Conservation (phyloP, 2,888 invertebrate genomes). For the Acronicta aceris region DNA sequence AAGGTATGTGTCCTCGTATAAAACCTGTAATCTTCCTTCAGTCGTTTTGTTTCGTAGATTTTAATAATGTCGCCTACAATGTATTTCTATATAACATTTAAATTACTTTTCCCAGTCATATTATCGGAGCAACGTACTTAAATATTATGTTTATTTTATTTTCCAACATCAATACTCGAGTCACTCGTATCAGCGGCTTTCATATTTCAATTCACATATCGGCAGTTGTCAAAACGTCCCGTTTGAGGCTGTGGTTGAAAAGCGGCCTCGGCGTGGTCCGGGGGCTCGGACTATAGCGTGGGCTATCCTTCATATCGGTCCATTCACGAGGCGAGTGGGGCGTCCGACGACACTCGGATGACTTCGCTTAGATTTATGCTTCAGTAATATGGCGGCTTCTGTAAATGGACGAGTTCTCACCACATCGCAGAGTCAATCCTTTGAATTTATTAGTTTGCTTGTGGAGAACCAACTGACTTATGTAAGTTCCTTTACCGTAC, state of each 20-base stretch:
- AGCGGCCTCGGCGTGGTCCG: conserved; percentile 69
- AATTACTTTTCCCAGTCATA: conserved; percentile 27
- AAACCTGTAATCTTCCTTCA: conserved; percentile 15
- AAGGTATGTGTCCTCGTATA: conserved; percentile 19
- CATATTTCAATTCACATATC: conserved; percentile 86
- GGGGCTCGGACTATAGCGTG: conserved; percentile 58
- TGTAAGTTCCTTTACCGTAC: conserved; percentile 73
- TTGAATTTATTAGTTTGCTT: conserved; percentile 82
- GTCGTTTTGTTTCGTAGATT: conserved; percentile 24
- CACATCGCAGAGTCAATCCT: conserved; percentile 78
- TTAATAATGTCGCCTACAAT: conserved; percentile 8
- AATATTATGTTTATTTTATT: conserved; percentile 56
- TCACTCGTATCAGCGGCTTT: conserved; percentile 71
- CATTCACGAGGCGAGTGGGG: conserved; percentile 76
- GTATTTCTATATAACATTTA: conserved; percentile 28
- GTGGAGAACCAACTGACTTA: conserved; percentile 71
- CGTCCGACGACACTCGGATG: conserved; percentile 75
- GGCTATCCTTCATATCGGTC: conserved; percentile 83
- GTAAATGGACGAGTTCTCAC: conserved; percentile 86
- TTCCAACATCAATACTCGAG: conserved; percentile 62
- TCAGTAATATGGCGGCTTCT: conserved; percentile 82
- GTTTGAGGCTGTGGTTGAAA: conserved; percentile 73
- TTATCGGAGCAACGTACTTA: conserved; percentile 49
- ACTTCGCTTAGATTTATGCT: conserved; percentile 84
- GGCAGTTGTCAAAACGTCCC: conserved; percentile 83